phyloP scores from a whole-genome alignment of 2,888 invertebrate genomes.

The Panopea generosa region DNA sequence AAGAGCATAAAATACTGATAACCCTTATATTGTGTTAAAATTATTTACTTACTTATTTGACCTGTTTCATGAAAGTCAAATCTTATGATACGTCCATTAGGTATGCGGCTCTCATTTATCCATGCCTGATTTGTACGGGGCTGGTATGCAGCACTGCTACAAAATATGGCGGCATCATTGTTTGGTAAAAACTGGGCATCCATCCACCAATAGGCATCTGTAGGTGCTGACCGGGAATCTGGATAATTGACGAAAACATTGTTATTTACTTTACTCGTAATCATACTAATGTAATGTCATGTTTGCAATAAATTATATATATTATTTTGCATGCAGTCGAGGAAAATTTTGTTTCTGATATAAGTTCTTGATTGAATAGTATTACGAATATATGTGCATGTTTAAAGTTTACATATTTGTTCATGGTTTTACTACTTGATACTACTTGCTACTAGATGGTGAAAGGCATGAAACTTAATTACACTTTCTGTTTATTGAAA shows the following conservation, averaged over 20 bases:
- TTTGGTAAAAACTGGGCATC: slow-evolving; percentile 78
- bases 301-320: not conserved
- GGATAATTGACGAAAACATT: slow-evolving; percentile 10
- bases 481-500: too few species aligned
- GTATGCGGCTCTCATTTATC: slow-evolving; percentile 50
- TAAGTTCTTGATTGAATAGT: too few species aligned
- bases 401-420: too few species aligned
- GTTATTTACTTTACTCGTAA: too few species aligned
- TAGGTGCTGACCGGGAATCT: slow-evolving; percentile 27
- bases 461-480: too few species aligned
- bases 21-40: too few species aligned
- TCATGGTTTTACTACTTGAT: too few species aligned
- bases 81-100: slow-evolving; percentile 64
- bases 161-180: slow-evolving; percentile 69
- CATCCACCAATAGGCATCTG: slow-evolving; percentile 72
- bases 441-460: too few species aligned
- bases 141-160: slow-evolving; percentile 66
- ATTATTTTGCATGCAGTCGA: too few species aligned
- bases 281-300: not conserved
- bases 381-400: too few species aligned
- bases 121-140: slow-evolving; percentile 62
- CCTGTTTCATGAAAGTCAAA: slow-evolving; percentile 39
- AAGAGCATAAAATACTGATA: too few species aligned
- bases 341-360: too few species aligned
- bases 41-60: slow-evolving; percentile 22